These are phyloP conservation scores for Pyrgus malvae DNA, from an alignment of 2,888 invertebrate genomes.

Conservation along the genomic window DNA sequence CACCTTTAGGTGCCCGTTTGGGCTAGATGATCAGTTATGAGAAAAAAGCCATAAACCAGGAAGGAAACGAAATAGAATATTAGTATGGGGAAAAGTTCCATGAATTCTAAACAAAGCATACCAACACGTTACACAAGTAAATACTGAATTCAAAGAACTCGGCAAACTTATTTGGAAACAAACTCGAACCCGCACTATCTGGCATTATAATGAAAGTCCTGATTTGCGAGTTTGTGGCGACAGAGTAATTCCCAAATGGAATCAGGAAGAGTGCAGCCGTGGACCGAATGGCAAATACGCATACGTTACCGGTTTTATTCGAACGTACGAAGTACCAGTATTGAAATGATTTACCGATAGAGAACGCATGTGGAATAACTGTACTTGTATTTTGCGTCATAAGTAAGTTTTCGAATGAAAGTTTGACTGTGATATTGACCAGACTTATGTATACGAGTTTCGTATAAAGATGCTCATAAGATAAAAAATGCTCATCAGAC, in stretches of 20 bases:
- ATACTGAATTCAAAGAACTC: slow-evolving; percentile 13
- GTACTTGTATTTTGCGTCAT: background rate
- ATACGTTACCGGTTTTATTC: slow-evolving; percentile 70
- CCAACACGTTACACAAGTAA: background rate
- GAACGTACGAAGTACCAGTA: slow-evolving; percentile 28
- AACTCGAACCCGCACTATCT: slow-evolving; percentile 14
- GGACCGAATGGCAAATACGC: slow-evolving; percentile 75
- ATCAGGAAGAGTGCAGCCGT: slow-evolving; percentile 78
- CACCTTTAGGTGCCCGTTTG: too few species aligned
- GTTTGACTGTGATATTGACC: too few species aligned
- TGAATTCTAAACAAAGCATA: too few species aligned
- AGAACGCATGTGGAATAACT: slow-evolving; percentile 12
- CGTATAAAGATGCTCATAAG: too few species aligned
- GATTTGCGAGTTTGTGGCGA: slow-evolving; percentile 76
- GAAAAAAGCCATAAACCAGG: too few species aligned
- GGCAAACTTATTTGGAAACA: slow-evolving; percentile 4
- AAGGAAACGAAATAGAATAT: too few species aligned
- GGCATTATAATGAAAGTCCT: slow-evolving; percentile 66
- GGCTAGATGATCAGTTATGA: too few species aligned
- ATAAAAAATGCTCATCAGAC: too few species aligned
- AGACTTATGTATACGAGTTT: too few species aligned
- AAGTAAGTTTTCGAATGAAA: too few species aligned
- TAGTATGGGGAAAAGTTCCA: too few species aligned
- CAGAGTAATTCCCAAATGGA: slow-evolving; percentile 78
- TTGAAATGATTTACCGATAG: slow-evolving; percentile 26